A percentile compares a stretch with the other conserved stretches of the same genome.
phyloP scores from a whole-genome alignment of 37 sponge, comb jelly and placozoan genomes.

The Crambe crambe region DNA sequence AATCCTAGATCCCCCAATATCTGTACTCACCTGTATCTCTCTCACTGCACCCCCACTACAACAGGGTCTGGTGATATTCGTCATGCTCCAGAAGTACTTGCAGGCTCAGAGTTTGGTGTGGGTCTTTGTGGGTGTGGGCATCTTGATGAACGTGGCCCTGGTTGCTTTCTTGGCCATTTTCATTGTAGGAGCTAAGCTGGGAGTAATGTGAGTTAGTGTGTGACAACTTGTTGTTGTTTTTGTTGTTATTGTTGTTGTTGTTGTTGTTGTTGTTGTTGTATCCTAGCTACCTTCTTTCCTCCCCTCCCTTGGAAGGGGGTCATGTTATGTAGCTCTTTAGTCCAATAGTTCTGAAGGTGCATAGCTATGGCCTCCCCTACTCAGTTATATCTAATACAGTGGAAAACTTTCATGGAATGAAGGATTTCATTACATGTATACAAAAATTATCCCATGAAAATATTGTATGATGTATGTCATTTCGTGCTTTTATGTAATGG shows the following conservation, averaged over 20 bases:
- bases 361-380: no score
- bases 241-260: background rate
- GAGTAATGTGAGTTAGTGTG: constrained; percentile 42
- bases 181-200: constrained; percentile 17
- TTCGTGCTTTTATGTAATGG: no score
- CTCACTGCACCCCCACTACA: background rate
- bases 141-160: constrained; percentile 9
- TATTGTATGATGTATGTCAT: no score
- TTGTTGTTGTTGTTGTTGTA: background rate
- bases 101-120: constrained; percentile 72
- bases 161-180: constrained; percentile 21
- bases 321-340: no score
- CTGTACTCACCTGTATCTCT: background rate
- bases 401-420: no score
- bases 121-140: constrained; percentile 34
- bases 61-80: constrained; percentile 23
- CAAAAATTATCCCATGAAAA: no score
- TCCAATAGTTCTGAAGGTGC: no score
- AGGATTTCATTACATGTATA: no score
- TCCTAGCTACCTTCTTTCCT: no score
- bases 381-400: no score
- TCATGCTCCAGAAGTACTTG: constrained; percentile 54
- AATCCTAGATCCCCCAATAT: background rate
- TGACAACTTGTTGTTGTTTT: no score
- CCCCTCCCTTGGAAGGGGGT: no score